Base-by-base conservation (phyloP, 1,140 invertebrate species). In the Grapholita molesta region DNA sequence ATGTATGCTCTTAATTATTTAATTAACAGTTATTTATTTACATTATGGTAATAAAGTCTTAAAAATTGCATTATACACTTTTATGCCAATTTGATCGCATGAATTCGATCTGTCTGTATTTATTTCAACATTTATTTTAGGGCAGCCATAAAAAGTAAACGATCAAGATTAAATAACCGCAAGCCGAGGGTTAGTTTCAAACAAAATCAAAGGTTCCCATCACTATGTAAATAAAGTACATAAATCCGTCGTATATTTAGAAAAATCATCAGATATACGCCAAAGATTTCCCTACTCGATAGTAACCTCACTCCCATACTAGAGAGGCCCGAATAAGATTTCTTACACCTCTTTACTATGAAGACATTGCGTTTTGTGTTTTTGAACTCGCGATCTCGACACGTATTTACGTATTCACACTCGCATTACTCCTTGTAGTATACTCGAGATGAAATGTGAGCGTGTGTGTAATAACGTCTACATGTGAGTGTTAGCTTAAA, bases 361-460 rank as follows among this genome's bases (percentile, higher is more conserved):
- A 91, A 91, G 89, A 89, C 89, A 90, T 91, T 89, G 84, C 87
- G 85, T 89, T 91, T 87, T 86, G 85, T 85, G 87, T 89, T 89
- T 90, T 89, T 89, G 86, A 89, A 87, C 82, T 89, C 84, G 84
- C 89, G 84, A 86, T 87, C 82, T 86, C 85, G 80, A 83, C 79
- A 77, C 83, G 83, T 91, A 90, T 90, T 90, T 91, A 88, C 88
- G 86, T 91, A 90, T 91, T 89, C 87, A 89, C 88, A 88, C 84
- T 89, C 85, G 82, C 84, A 88, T 88, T 90, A 90, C 85, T 86
- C 72, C 79, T 83, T 81, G 82, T 84, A 80, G 79, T 89, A 84
- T 71, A 77, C 84, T 82, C 76, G 79, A 88, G 86, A 90, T 88
- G 87, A 88, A 84, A 88, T 86, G 75, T 80, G 80, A 75, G 70